Percentiles rank a stretch among this genome's conserved stretches.
phyloP scores from a whole-genome alignment of 2,113 vertebrate genomes.

The Oophaga pumilio region DNA sequence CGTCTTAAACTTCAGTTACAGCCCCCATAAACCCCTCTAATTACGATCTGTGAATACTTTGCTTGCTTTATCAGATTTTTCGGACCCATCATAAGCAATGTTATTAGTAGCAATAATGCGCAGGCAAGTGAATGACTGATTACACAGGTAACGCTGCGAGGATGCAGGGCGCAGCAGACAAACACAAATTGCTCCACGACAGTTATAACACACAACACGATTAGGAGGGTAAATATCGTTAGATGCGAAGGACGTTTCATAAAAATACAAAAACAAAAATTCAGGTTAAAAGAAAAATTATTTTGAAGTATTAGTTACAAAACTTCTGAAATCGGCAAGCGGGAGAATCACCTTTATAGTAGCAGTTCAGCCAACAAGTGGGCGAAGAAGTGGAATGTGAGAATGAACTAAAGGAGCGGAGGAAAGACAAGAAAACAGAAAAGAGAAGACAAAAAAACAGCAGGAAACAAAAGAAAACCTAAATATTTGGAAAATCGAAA shows the following conservation, averaged over 20 bases:
- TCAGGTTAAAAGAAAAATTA: slow-evolving; percentile 51
- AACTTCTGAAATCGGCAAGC: slow-evolving; percentile 69
- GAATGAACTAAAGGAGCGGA: slow-evolving; percentile 76
- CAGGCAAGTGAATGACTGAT: slow-evolving; percentile 1
- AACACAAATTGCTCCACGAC: slow-evolving; percentile 63
- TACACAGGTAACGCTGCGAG: not conserved
- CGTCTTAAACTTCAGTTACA: not conserved
- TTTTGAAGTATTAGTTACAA: slow-evolving; percentile 67
- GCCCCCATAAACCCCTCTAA: not conserved
- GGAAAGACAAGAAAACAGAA: not conserved
- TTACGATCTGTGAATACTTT: not conserved
- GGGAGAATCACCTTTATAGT: slow-evolving; percentile 80
- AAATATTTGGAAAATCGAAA: slow-evolving; percentile 21
- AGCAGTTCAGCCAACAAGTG: slow-evolving; percentile 82
- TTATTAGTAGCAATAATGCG: slow-evolving; percentile 32
- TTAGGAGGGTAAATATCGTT: slow-evolving; percentile 14
- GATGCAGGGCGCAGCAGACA: slow-evolving; percentile 61
- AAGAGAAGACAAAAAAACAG: slow-evolving; percentile 1
- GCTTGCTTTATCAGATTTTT: not conserved
- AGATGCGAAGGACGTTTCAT: not conserved
- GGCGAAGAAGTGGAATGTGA: slow-evolving; percentile 81
- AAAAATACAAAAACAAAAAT: slow-evolving; percentile 17
- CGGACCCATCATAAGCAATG: slow-evolving; percentile 7
- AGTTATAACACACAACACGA: slow-evolving; percentile 43
- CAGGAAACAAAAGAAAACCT: not conserved